phyloP scores from a whole-genome alignment of 2,113 vertebrate genomes.

The Zosterops japonicus region DNA sequence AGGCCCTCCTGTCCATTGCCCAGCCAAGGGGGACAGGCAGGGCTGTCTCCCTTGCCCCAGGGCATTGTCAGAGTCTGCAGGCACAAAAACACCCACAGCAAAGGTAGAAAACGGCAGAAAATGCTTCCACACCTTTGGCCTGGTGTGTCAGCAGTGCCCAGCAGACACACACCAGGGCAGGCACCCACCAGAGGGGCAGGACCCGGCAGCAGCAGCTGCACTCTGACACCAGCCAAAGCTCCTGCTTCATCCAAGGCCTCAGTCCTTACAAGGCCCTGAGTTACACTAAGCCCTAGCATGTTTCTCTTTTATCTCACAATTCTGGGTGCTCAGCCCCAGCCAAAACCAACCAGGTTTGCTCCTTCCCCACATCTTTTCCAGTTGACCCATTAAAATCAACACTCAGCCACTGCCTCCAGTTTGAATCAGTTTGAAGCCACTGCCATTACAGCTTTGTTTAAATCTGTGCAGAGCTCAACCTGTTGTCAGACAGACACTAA shows the following conservation, averaged over 20 bases:
- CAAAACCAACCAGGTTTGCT: not conserved
- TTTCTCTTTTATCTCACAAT: not conserved
- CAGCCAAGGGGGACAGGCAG: not conserved
- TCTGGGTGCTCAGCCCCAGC: not conserved
- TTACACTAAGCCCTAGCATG: not conserved
- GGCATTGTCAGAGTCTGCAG: not conserved
- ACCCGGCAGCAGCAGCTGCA: not conserved
- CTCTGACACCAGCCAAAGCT: not conserved
- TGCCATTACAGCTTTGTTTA: constrained; percentile 42
- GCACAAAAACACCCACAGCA: not conserved
- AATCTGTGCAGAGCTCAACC: constrained; percentile 6
- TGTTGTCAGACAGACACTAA: constrained; percentile 59
- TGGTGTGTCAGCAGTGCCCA: not conserved
- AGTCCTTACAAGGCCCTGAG: rapidly evolving
- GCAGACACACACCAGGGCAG: not conserved
- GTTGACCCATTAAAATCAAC: not conserved
- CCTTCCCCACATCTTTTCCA: not conserved
- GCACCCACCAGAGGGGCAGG: not conserved
- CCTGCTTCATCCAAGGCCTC: rapidly evolving
- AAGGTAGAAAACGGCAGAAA: not conserved
- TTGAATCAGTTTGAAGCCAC: not conserved
- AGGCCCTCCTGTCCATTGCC: not conserved
- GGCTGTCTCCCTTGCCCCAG: not conserved
- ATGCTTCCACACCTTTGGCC: not conserved
- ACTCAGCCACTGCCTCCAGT: not conserved